Evolutionary conservation across 2,888 invertebrate species (phyloP).

Genomic region (Polylopha cassiicola): DNA sequence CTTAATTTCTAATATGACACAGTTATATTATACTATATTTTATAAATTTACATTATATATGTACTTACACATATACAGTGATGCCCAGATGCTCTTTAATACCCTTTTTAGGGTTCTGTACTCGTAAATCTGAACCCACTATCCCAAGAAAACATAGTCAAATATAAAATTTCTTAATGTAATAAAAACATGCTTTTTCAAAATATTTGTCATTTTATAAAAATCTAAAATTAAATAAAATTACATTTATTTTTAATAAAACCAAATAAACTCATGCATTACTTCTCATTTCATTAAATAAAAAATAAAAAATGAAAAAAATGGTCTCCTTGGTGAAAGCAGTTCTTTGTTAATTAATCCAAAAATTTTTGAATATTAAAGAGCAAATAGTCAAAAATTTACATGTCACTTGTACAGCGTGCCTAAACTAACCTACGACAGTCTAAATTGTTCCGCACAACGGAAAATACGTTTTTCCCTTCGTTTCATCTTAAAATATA

Average conservation of each 20-base stretch:
- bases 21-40: constrained; percentile 72
- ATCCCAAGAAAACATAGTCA: no score
- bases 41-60: constrained; percentile 69
- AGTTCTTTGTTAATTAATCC: neutral
- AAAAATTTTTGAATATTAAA: constrained; percentile 32
- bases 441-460: constrained; percentile 75
- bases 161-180: no score
- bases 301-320: no score
- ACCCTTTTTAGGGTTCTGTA: no score
- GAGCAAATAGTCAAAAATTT: constrained; percentile 47
- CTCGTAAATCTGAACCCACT: no score
- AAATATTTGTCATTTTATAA: no score
- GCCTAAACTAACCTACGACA: constrained; percentile 71
- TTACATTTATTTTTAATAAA: no score
- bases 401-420: constrained; percentile 63
- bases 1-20: constrained; percentile 75
- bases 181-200: no score
- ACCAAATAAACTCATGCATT: no score
- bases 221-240: no score
- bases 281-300: no score
- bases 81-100: constrained; percentile 43
- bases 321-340: neutral
- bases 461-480: constrained; percentile 70
- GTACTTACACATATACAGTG: constrained; percentile 73
- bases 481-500: constrained; percentile 53